phyloP scores from a whole-genome alignment of 2,797 vertebrate species.

The Acestrorhynchus altus region DNA sequence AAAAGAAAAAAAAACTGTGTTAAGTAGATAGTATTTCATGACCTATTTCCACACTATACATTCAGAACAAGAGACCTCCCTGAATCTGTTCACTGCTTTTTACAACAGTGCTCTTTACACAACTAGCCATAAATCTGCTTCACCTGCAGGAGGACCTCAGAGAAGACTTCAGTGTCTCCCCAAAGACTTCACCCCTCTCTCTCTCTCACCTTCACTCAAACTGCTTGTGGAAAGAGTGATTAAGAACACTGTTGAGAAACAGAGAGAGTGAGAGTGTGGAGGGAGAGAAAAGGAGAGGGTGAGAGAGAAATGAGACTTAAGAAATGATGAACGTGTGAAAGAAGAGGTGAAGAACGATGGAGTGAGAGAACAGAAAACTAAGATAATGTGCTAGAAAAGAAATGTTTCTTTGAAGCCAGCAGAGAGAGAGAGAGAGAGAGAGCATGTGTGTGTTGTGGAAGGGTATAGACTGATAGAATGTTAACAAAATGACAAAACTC shows the following conservation, averaged over 20 bases:
- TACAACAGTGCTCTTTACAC: no score
- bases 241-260: constrained; percentile 18
- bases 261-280: constrained; percentile 13
- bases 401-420: no score
- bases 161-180: not conserved
- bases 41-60: no score
- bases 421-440: not conserved
- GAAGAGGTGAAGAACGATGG: constrained; percentile 5
- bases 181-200: constrained; percentile 1
- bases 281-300: not conserved
- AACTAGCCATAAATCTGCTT: constrained; percentile 23
- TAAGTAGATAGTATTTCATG: no score
- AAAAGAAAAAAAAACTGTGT: no score
- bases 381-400: constrained; percentile 5
- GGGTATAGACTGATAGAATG: not conserved
- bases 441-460: not conserved
- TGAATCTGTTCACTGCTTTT: no score
- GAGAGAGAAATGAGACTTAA: constrained; percentile 5
- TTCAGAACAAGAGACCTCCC: no score
- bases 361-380: not conserved
- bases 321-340: not conserved
- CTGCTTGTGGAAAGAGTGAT: constrained; percentile 18
- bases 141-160: constrained; percentile 19
- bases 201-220: not conserved
- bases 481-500: constrained; percentile 25